Base-by-base conservation (phyloP, 2,113 vertebrate species). In the Phalacrocorax aristotelis region DNA sequence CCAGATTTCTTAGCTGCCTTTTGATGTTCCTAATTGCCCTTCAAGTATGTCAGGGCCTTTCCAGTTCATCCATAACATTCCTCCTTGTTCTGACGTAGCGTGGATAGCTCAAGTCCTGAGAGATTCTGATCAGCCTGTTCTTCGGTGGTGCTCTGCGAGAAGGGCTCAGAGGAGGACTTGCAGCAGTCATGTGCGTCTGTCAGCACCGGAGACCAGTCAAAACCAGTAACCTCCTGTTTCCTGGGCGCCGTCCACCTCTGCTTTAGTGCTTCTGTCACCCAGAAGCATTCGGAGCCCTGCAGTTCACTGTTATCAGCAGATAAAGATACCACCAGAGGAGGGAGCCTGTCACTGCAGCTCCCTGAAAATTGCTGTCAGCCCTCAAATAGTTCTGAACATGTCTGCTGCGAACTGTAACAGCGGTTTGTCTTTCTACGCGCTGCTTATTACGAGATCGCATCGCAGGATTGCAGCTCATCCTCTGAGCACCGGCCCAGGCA, bases 251-350 rank as follows among this genome's bases (percentile, higher is more conserved):
- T 57, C 49, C 66, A 15, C 40, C 62, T 80, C 68, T 66, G 62
- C 30, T 46, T 21, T 23, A 40, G 58, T 9, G 46, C 40, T 80
- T 19, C 38, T 64, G 18, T 27, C 32, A 9, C 9, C 61, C 30
- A 57, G 58, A 36, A 4, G 16, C 19, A 34, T 6, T 52, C 57
- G 21, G 40, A 65, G 51, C 48, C 20, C 80, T 81, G 38, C 44
- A 6, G 22, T 7, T 52, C 36, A 4, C 10, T 52, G 0, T 44
- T 72, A 40, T 26, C 70, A 44, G 65, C 92, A 74, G 81, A 54
- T 8, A 9, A 64, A 78, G 36, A 38, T 89, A 29, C 85, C 44
- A 22, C 95, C 95, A 95, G 91, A 87, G 64, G 89, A 91, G 95
- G 94, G 96, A 96, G 87, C 82, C 78, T 17, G 13, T 42, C 30